Base-by-base conservation (phyloP, 1,140 invertebrate genomes). In the Sitophilus oryzae region DNA sequence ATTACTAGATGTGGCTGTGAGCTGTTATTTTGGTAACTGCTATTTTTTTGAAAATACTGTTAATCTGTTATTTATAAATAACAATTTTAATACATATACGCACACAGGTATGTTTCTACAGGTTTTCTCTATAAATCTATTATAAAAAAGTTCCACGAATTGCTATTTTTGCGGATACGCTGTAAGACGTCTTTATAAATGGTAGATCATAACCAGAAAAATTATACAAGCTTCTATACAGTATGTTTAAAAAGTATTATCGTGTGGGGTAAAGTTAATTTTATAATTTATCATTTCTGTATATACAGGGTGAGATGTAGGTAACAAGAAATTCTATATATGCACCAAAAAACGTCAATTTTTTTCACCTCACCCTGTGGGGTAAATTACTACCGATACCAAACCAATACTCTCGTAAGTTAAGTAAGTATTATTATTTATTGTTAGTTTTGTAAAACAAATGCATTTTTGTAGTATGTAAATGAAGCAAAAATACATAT, bases 331-430 rank as follows among this genome's bases (percentile, higher is more conserved):
- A 42, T 42, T 19, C 18, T 42, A 15, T 18, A 42, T 21, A 20
- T 42, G 18, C 40, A 42, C 40, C 40, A 37, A 46, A 36, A 48
- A 23, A 49, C 10, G 48, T 51, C 48, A 51, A 51, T 51, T 51
- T 40, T 2, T 51, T 21, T 11, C 21, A 51, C 23, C 48, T 51
- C 37, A 41, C 48, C 16, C 20, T 18, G 42, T 44, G 42, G 10
- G 14, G 21, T 2, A 20, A 11, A 44, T n/a, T 37, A 38, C 36
- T 5, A 42, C 15, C 18, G 10, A 20, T 42, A 42, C 15, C 19
- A 18, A 19, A 18, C 2, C 18, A 30, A 30, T 30, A 30, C 25
- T 30, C 25, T 30, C 11, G 25, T 30, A 30, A 30, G 25, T 5
- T 30, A 6, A 30, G 11, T 30, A 30, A 30, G 25, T 30, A 30